phyloP scores from a whole-genome alignment of 2,113 vertebrate genomes.

The Hucho hucho region DNA sequence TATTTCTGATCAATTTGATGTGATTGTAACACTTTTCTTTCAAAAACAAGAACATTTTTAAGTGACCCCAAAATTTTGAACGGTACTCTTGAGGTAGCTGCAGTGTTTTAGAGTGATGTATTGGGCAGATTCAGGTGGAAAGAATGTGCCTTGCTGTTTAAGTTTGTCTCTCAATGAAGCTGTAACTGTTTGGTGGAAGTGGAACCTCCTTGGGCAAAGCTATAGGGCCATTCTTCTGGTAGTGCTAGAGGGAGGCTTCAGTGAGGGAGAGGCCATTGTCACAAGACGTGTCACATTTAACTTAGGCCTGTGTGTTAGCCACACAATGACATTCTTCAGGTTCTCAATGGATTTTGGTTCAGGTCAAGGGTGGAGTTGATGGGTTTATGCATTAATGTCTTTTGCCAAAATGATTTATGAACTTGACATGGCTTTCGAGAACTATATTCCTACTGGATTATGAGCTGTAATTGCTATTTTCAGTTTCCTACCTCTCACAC shows the following conservation, averaged over 20 bases:
- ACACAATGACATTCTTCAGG: too few species aligned
- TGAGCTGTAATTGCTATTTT: constrained; percentile 1
- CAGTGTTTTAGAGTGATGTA: background rate
- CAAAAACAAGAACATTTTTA: too few species aligned
- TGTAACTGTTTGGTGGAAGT: too few species aligned
- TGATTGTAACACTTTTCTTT: too few species aligned
- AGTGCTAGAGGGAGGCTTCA: too few species aligned
- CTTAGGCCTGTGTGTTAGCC: background rate
- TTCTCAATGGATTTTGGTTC: background rate
- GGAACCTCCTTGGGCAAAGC: too few species aligned
- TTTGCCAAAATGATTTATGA: background rate
- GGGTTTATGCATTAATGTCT: background rate
- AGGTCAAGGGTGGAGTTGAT: background rate
- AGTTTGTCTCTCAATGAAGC: background rate
- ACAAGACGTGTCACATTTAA: too few species aligned
- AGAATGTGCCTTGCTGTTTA: background rate
- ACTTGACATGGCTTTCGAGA: background rate
- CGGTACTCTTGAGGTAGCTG: background rate
- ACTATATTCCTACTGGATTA: background rate
- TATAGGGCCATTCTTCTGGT: too few species aligned
- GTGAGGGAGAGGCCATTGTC: too few species aligned
- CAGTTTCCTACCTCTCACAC: background rate
- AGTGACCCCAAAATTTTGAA: too few species aligned
- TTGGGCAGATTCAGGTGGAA: background rate
- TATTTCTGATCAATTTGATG: too few species aligned